Evolutionary conservation across 1,140 invertebrate genomes (phyloP).

Genomic region (Stegodyphus mimosarum): DNA sequence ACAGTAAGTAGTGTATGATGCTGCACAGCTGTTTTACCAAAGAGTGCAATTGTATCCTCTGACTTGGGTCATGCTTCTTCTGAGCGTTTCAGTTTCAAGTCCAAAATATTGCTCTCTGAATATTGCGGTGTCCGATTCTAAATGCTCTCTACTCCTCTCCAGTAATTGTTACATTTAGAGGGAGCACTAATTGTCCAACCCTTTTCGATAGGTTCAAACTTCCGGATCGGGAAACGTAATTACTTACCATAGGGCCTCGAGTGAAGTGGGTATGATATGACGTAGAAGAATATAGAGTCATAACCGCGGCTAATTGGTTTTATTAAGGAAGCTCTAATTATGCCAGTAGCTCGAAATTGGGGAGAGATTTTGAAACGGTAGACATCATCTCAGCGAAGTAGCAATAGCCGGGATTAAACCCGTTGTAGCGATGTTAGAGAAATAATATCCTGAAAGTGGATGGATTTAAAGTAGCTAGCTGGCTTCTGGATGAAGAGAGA

Average conservation of each 20-base stretch:
- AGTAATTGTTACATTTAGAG: slow-evolving; percentile 48
- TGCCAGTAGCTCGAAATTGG: slow-evolving; percentile 31
- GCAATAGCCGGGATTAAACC: slow-evolving; percentile 28
- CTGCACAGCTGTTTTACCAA: too few species aligned
- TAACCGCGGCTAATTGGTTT: slow-evolving; percentile 45
- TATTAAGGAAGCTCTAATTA: slow-evolving; percentile 57
- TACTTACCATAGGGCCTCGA: slow-evolving; percentile 44
- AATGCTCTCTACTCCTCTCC: slow-evolving; percentile 22
- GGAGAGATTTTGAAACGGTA: slow-evolving; percentile 2
- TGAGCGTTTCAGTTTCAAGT: too few species aligned
- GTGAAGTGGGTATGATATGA: slow-evolving; percentile 17
- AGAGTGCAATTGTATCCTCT: too few species aligned
- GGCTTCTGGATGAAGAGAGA: too few species aligned
- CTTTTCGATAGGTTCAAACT: slow-evolving; percentile 46
- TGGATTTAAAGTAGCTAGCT: neutral
- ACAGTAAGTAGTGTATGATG: too few species aligned
- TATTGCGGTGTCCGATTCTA: slow-evolving; percentile 45
- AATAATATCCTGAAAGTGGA: slow-evolving; percentile 26
- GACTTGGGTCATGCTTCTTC: too few species aligned
- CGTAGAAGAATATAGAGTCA: slow-evolving; percentile 3
- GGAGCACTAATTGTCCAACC: slow-evolving; percentile 28
- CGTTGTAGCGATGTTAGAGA: slow-evolving; percentile 35
- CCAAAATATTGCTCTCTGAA: neutral
- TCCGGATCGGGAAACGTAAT: slow-evolving; percentile 41
- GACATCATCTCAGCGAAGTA: neutral